Conservation (phyloP, 1,140 invertebrate species). For the Hyles euphorbiae region DNA sequence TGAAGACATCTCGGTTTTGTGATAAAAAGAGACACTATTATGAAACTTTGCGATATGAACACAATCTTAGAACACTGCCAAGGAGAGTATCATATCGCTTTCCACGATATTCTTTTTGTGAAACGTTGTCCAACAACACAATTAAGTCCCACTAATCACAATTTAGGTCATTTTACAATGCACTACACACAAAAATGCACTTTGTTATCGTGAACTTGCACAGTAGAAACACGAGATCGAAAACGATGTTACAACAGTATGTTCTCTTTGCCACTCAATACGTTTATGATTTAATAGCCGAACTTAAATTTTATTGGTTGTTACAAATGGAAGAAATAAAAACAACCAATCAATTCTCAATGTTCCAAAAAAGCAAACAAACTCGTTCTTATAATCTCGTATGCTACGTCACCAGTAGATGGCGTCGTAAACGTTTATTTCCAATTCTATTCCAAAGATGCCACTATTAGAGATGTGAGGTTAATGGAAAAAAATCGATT, state of each 20-base stretch:
- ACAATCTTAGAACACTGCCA: constrained; percentile 76
- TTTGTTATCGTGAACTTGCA: constrained; percentile 68
- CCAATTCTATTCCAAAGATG: no score
- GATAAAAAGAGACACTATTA: constrained; percentile 56
- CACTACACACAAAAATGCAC: constrained; percentile 64
- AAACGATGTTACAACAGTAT: constrained; percentile 9
- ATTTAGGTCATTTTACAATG: constrained; percentile 68
- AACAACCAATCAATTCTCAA: neutral
- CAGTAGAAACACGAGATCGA: constrained; percentile 43
- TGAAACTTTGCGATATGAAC: constrained; percentile 66
- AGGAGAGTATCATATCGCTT: constrained; percentile 74
- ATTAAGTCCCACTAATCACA: constrained; percentile 50
- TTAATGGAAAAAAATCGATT: no score
- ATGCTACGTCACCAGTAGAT: neutral
- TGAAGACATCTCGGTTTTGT: constrained; percentile 61
- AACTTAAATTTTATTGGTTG: constrained; percentile 1
- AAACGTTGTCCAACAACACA: constrained; percentile 40
- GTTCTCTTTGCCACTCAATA: constrained; percentile 3
- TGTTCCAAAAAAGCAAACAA: neutral
- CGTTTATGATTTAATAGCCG: neutral
- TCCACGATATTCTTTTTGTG: constrained; percentile 37
- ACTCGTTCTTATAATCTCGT: neutral
- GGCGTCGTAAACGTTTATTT: neutral
- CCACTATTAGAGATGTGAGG: no score
- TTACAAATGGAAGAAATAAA: neutral